Percentiles rank a stretch among this genome's conserved stretches.
Conservation (phyloP, 2,888 invertebrate genomes). For the Drosophila ezoana region DNA sequence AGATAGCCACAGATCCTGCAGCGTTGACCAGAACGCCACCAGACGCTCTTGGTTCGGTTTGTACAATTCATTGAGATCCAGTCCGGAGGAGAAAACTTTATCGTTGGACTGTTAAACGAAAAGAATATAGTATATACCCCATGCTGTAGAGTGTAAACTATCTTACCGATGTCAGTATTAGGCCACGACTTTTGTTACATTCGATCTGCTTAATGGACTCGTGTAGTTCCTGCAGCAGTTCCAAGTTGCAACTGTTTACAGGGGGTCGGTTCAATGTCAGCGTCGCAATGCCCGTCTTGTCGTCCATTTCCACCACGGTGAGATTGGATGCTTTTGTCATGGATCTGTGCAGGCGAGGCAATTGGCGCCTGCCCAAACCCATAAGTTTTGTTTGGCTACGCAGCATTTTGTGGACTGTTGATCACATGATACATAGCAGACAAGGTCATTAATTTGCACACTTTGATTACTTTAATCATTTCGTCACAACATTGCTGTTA, state of each 20-base stretch:
- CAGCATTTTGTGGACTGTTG: constrained; percentile 50
- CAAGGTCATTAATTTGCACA: constrained; percentile 26
- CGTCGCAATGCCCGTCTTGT: constrained; percentile 89
- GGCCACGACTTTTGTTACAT: constrained; percentile 88
- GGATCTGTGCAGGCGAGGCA: constrained; percentile 14
- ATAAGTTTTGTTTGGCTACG: constrained; percentile 31
- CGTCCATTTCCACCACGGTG: constrained; percentile 87
- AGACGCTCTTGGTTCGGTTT: constrained; percentile 90
- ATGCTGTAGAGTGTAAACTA: too few relatives aligned
- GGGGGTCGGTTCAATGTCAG: constrained; percentile 91
- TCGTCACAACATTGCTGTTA: constrained; percentile 29
- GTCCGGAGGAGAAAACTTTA: constrained; percentile 90
- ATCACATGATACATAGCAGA: constrained; percentile 33
- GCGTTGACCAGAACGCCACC: constrained; percentile 89
- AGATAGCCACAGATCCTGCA: constrained; percentile 93
- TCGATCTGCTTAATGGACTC: constrained; percentile 88
- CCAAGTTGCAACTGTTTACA: constrained; percentile 92
- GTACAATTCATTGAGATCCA: constrained; percentile 95
- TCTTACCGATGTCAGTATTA: constrained; percentile 92
- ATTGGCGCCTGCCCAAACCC: constrained; percentile 3
- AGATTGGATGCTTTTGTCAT: constrained; percentile 69
- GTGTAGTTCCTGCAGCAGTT: constrained; percentile 88
- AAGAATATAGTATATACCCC: background rate
- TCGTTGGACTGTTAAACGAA: constrained; percentile 56
- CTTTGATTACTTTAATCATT: background rate